Percentiles rank a stretch among this genome's conserved stretches.
Conservation (phyloP, 2,113 vertebrate species). For the Psilopogon haemacephalus region DNA sequence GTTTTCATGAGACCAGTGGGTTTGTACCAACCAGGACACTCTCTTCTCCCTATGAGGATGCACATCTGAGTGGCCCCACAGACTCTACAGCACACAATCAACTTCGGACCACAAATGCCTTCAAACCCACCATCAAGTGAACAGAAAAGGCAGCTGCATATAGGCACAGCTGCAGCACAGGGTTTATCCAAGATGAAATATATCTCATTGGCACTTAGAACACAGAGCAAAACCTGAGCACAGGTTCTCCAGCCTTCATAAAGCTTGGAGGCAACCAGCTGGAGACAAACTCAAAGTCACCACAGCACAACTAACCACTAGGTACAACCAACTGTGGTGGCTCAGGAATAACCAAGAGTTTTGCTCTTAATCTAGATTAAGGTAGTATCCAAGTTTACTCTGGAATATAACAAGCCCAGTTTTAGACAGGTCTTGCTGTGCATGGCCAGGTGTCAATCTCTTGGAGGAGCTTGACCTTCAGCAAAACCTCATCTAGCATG, state of each 20-base stretch:
- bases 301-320: not conserved
- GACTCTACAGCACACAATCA: not conserved
- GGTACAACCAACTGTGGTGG: not conserved
- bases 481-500: not conserved
- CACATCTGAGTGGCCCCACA: not conserved
- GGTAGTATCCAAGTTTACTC: not conserved
- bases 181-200: not conserved
- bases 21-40: not conserved
- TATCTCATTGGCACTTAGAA: not conserved
- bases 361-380: not conserved
- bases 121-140: not conserved
- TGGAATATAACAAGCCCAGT: not conserved
- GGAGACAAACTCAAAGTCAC: not conserved
- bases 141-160: fast-evolving
- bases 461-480: not conserved
- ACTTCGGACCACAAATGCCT: not conserved
- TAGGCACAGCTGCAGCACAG: fast-evolving
- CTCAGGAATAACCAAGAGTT: not conserved
- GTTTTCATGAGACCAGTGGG: not conserved
- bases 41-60: not conserved
- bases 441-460: fast-evolving
- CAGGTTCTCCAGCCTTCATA: not conserved
- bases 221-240: not conserved
- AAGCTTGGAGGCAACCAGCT: not conserved
- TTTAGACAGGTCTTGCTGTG: not conserved